Percentiles rank a stretch among this genome's conserved stretches.
phyloP scores from a whole-genome alignment of 2,113 vertebrate species.

The Thunnus maccoyii region DNA sequence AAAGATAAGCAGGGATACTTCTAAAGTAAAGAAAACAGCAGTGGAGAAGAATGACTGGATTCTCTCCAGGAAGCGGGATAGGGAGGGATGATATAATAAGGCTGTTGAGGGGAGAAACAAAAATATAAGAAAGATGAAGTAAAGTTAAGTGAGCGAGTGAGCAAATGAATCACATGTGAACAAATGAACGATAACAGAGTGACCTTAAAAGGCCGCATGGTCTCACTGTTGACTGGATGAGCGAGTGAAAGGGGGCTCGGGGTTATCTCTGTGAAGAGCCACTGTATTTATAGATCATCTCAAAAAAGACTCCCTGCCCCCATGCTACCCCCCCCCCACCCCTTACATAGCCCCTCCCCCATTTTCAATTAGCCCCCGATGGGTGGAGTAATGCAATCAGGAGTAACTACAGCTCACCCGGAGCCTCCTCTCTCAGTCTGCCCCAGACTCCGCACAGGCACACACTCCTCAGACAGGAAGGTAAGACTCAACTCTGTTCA shows the following conservation, averaged over 20 bases:
- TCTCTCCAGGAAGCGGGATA: background rate
- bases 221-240: conserved; percentile 44
- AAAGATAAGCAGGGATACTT: conserved; percentile 3
- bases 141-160: background rate
- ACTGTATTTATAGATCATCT: conserved; percentile 85
- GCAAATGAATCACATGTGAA: conserved; percentile 18
- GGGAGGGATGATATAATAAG: conserved; percentile 22
- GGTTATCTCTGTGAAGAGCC: conserved; percentile 81
- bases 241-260: conserved; percentile 59
- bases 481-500: conserved; percentile 74
- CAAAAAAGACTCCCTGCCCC: conserved; percentile 75
- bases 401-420: conserved; percentile 61
- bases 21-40: conserved; percentile 28
- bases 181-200: conserved; percentile 55
- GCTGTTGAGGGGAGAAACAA: conserved; percentile 17
- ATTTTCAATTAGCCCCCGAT: conserved; percentile 83
- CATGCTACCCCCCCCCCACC: conserved; percentile 16
- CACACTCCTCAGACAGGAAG: conserved; percentile 79
- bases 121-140: background rate
- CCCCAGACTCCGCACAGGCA: conserved; percentile 78
- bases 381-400: conserved; percentile 87
- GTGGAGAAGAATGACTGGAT: background rate
- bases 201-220: conserved; percentile 80
- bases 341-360: conserved; percentile 48
- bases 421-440: conserved; percentile 74